Evolutionary conservation across 2,113 vertebrate genomes (phyloP).

Genomic region (Chaetops frenatus): DNA sequence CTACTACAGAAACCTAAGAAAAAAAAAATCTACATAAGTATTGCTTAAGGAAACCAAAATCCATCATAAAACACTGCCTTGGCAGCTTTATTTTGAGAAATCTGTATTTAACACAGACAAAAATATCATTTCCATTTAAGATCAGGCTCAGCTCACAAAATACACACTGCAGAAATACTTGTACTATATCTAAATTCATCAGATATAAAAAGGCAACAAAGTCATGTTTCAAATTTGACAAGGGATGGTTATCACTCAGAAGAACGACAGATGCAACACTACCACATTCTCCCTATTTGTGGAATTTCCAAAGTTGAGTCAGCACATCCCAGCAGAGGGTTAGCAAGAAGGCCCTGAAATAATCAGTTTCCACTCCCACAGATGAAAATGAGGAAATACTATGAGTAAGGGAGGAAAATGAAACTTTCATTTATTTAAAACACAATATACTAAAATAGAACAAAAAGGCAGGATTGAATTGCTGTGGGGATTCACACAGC

Average conservation of each 20-base stretch:
- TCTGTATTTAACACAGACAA: conserved; percentile 25
- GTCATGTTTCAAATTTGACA: not conserved
- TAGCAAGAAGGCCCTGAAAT: not conserved
- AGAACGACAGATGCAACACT: not conserved
- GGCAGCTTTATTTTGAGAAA: conserved; percentile 51
- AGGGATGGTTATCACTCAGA: not conserved
- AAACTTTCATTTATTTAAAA: not conserved
- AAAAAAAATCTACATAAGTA: not conserved
- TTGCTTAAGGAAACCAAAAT: conserved; percentile 12
- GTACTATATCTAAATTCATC: not conserved
- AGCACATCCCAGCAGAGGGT: not conserved
- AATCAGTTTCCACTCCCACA: not conserved
- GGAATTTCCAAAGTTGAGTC: not conserved
- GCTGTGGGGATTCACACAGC: not conserved
- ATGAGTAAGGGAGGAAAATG: not conserved
- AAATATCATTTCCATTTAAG: conserved; percentile 27
- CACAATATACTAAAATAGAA: not conserved
- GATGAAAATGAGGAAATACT: not conserved
- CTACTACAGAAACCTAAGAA: conserved; percentile 19
- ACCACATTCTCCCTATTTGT: not conserved
- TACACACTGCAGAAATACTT: not conserved
- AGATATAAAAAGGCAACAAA: not conserved
- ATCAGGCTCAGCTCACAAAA: not conserved
- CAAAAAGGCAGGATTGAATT: not conserved
- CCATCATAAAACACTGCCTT: not conserved